A percentile compares a stretch with the other conserved stretches of the same genome.
Conservation (phyloP, 1,140 invertebrate genomes). For the Arctopsyche grandis region DNA sequence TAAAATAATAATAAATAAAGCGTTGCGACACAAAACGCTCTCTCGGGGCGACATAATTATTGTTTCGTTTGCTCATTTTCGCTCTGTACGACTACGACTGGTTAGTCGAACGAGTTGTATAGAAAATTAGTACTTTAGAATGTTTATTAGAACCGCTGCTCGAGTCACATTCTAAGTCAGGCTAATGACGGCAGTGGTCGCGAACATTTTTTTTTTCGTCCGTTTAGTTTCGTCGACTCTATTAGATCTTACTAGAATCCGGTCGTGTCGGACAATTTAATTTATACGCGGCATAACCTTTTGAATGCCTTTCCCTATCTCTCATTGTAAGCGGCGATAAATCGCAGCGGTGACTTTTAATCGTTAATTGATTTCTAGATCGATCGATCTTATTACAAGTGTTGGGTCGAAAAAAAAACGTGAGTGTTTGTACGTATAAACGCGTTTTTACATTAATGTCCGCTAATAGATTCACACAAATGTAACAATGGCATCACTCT, state of each 20-base stretch:
- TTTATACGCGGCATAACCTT: background rate
- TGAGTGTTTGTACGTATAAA: too few species aligned
- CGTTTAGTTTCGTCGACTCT: background rate
- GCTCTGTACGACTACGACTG: background rate
- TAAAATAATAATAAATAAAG: slow-evolving; percentile 24
- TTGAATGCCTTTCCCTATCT: background rate
- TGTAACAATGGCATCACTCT: background rate
- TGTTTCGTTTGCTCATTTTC: slow-evolving; percentile 27
- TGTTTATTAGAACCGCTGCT: slow-evolving; percentile 50
- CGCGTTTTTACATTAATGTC: too few species aligned
- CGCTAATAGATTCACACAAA: too few species aligned
- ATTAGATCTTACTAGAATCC: background rate
- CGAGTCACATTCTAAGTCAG: slow-evolving; percentile 41
- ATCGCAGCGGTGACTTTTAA: too few species aligned
- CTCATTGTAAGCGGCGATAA: too few species aligned
- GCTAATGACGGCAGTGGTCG: slow-evolving; percentile 46
- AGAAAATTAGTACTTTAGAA: slow-evolving; percentile 50
- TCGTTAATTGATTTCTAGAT: too few species aligned
- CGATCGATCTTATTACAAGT: too few species aligned
- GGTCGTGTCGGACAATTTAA: background rate
- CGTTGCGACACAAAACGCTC: background rate
- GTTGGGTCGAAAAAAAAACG: too few species aligned
- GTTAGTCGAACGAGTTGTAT: slow-evolving; percentile 39
- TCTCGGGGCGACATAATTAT: slow-evolving; percentile 26
- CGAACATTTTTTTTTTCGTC: slow-evolving; percentile 28